phyloP scores from a whole-genome alignment of 2,113 vertebrate species.

The Nothobranchius furzeri region DNA sequence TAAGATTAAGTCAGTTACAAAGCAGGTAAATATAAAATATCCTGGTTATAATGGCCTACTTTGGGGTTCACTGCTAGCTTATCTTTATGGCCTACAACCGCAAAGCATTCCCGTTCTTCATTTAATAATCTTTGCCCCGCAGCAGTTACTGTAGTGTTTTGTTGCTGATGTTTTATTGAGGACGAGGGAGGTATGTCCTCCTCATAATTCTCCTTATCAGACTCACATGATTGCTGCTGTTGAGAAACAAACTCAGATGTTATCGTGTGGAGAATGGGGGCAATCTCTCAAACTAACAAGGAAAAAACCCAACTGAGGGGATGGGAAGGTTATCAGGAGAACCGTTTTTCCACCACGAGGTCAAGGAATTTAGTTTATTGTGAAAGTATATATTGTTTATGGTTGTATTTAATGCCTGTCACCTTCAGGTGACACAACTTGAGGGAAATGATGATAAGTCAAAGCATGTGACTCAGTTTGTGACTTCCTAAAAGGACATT shows the following conservation, averaged over 20 bases:
- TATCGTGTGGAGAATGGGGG: background rate
- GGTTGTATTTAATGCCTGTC: background rate
- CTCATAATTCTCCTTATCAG: background rate
- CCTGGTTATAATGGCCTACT: conserved; percentile 1
- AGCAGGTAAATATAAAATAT: conserved; percentile 2
- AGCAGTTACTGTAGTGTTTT: background rate
- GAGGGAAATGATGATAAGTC: background rate
- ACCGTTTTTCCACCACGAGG: conserved; percentile 13
- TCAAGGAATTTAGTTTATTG: conserved; percentile 8
- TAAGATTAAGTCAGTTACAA: conserved; percentile 1
- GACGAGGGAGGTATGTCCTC: conserved; percentile 6
- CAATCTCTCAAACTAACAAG: background rate
- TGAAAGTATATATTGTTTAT: conserved; percentile 15
- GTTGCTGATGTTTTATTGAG: background rate
- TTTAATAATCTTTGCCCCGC: conserved; percentile 7
- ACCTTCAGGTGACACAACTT: background rate
- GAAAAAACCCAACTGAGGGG: background rate
- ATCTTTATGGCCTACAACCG: conserved; percentile 51
- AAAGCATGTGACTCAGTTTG: background rate
- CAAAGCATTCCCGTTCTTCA: conserved; percentile 12
- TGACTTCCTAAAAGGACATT: no score
- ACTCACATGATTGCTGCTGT: background rate
- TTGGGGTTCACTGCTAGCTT: conserved; percentile 22
- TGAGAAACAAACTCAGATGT: background rate
- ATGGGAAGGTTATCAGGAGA: background rate